Conservation (phyloP, 1,140 invertebrate species). For the Sesamia nonagrioides region DNA sequence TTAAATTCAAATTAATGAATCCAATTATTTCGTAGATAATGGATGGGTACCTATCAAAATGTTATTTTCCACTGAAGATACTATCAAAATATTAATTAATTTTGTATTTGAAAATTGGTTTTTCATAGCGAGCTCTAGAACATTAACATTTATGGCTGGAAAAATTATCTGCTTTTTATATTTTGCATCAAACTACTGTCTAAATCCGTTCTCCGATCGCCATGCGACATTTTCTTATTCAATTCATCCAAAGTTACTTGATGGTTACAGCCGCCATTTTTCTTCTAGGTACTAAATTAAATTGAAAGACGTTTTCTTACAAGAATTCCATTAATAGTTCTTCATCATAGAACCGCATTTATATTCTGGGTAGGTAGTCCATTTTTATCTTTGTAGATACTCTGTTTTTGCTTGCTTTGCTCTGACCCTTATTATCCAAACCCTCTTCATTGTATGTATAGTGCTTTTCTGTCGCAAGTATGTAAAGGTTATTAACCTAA, state of each 20-base stretch:
- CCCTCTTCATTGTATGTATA: conserved; percentile 6
- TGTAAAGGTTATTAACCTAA: conserved; percentile 16
- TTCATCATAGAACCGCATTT: no score
- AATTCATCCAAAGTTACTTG: neutral
- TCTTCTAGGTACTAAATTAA: neutral
- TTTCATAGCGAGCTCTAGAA: neutral
- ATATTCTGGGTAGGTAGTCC: no score
- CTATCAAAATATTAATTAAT: neutral
- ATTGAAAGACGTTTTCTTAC: neutral
- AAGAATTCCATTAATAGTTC: neutral
- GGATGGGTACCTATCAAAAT: neutral
- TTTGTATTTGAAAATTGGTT: neutral
- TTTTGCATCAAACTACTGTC: neutral
- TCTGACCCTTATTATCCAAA: neutral
- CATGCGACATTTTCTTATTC: neutral
- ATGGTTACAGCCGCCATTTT: neutral
- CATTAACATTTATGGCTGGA: neutral
- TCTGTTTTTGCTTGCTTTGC: neutral
- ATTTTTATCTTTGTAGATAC: neutral
- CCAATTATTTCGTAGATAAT: conserved; percentile 23
- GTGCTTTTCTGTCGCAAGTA: neutral
- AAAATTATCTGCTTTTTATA: neutral
- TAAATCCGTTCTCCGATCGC: neutral
- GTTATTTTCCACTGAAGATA: neutral
- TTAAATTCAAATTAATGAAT: conserved; percentile 27